Conservation (phyloP, 1,140 invertebrate genomes). For the Bombus confusus region DNA sequence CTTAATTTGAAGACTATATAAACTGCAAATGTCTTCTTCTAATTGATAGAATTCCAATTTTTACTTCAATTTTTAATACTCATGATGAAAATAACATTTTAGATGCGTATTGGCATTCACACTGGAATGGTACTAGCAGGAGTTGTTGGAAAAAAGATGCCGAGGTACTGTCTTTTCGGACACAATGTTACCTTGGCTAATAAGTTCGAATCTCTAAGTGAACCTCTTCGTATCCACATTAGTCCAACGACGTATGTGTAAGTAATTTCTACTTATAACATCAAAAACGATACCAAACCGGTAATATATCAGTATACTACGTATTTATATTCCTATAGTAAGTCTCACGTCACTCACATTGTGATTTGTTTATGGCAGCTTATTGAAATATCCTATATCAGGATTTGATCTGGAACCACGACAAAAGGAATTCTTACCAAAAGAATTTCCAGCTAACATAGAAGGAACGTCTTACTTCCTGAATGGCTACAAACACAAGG, state of each 20-base stretch:
- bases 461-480: constrained; percentile 94
- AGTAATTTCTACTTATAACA: constrained; percentile 78
- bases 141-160: constrained; percentile 95
- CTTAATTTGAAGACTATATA: not conserved
- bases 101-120: constrained; percentile 98
- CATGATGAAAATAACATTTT: constrained; percentile 13
- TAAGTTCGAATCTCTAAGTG: constrained; percentile 96
- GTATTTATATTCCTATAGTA: not conserved
- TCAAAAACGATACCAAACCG: not conserved
- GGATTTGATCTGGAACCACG: constrained; percentile 91
- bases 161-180: constrained; percentile 95
- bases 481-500: constrained; percentile 89
- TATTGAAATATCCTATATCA: constrained; percentile 69
- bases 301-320: not conserved
- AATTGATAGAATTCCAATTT: not conserved
- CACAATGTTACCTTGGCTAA: constrained; percentile 97
- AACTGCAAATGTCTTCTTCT: not conserved
- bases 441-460: constrained; percentile 90
- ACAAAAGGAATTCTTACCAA: constrained; percentile 90
- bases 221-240: constrained; percentile 94
- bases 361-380: constrained; percentile 29
- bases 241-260: constrained; percentile 96
- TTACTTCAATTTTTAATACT: not conserved
- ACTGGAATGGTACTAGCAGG: constrained; percentile 94
- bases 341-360: not conserved